Conservation (phyloP, 2,797 vertebrate species). For the Dendrocincla fuliginosa region DNA sequence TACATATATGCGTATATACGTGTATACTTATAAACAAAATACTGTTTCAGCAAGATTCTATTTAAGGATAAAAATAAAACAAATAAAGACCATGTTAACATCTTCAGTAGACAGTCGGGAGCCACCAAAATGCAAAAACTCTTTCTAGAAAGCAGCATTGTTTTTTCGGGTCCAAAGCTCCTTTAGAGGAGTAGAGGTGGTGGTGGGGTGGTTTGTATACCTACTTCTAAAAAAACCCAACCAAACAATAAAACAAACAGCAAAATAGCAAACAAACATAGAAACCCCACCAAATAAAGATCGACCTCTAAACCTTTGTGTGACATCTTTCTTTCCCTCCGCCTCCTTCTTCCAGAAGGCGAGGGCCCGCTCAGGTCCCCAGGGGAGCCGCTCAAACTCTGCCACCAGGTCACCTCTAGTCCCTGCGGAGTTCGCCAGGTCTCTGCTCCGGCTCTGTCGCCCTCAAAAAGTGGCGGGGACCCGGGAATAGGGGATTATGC, state of each 20-base stretch:
- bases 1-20: not conserved
- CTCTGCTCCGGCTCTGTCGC: not conserved
- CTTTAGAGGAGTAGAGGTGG: not conserved
- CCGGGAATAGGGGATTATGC: fast-evolving
- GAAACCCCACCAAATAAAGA: not conserved
- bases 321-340: not conserved
- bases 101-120: not conserved
- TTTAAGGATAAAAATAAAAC: not conserved
- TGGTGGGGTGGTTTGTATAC: not conserved
- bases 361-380: fast-evolving
- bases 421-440: fast-evolving
- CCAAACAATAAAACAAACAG: not conserved
- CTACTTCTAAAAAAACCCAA: not conserved
- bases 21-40: not conserved
- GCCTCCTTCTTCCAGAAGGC: no score
- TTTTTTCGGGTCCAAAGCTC: not conserved
- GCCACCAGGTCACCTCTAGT: fast-evolving
- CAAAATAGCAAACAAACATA: not conserved
- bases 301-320: not conserved
- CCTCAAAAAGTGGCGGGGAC: fast-evolving
- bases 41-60: not conserved
- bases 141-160: not conserved
- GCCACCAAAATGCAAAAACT: not conserved
- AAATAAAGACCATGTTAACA: fast-evolving
- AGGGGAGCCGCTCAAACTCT: not conserved